phyloP scores from a whole-genome alignment of 1,140 invertebrate species.

The Aplysia californica region DNA sequence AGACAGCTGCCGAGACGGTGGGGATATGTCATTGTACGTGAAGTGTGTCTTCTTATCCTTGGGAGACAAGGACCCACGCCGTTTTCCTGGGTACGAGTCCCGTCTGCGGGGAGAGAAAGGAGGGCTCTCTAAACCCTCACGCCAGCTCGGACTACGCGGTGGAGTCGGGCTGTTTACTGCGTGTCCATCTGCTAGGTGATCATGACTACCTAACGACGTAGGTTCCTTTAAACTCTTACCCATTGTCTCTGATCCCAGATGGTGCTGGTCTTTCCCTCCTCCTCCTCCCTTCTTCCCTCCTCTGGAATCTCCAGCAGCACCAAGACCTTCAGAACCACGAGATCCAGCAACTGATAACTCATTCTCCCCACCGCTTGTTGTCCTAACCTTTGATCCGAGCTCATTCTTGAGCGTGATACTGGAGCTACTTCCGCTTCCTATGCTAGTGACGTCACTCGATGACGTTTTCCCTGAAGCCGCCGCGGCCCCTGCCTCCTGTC shows the following conservation, averaged over 20 bases:
- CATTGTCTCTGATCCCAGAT: no score
- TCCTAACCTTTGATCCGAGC: no score
- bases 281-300: no score
- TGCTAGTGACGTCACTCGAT: background rate
- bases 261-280: no score
- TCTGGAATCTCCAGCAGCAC: background rate
- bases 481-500: background rate
- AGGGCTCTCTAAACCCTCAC: constrained; percentile 59
- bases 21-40: constrained; percentile 56
- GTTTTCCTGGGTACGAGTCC: constrained; percentile 60
- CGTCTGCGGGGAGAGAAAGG: constrained; percentile 58
- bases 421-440: background rate
- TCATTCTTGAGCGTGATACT: no score
- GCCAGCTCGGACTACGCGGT: constrained; percentile 60
- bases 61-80: constrained; percentile 51
- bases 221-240: no score
- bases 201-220: background rate
- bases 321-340: no score
- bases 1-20: constrained; percentile 49
- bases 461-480: background rate
- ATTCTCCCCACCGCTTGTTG: no score
- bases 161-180: constrained; percentile 53
- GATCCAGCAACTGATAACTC: no score
- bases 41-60: constrained; percentile 54
- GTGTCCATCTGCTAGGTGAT: constrained; percentile 11